Base-by-base conservation (phyloP, 1,140 invertebrate species). In the Pseudomyrmex cubaensis region DNA sequence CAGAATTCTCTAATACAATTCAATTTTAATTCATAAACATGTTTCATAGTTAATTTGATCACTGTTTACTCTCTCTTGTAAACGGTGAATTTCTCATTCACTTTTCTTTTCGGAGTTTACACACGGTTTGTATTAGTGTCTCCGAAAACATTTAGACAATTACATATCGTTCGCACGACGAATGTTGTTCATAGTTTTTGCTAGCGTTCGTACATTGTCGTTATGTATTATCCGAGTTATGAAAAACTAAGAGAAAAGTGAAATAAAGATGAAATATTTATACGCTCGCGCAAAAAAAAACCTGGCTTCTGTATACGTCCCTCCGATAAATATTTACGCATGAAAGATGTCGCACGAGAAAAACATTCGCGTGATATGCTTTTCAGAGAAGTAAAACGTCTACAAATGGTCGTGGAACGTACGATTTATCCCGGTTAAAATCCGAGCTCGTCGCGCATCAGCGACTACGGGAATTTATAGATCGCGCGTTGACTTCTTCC, bases 351-450 rank as follows among this genome's bases (percentile, higher is more conserved):
- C 66, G 13, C 52, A 25, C 9, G 66, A 54, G 48, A 15, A 56
- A 59, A 76, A 84, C 56, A 50, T 52, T 57, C 52, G 70, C 50
- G 25, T 63, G 25, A 76, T 35, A 35, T 44, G 67, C 15, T 20
- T 44, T 44, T 2, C 64, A 52, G 35, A 52, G 35, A 64, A 17
- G 70, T 62, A n/a, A 56, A 70, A 70, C 10, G 54, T 78, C 76
- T 25, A 44, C 64, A 64, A 15, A 78, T 78, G 44, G 20, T 10
- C 52, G 10, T 48, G 64, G 54, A 70, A n/a, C 35, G 61, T 12
- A 73, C 83, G 66, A 87, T 87, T 87, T 87, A 87, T 87, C 74
- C 72, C 69, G 50, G 61, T 87, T 87, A 87, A 87, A 87, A 84
- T 86, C 85, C 66, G 73, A 87, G 72, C 66, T 67, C 73, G 85